A percentile compares a stretch with the other conserved stretches of the same genome.
phyloP scores from a whole-genome alignment of 1,140 invertebrate species.

The Drosophila kikkawai region DNA sequence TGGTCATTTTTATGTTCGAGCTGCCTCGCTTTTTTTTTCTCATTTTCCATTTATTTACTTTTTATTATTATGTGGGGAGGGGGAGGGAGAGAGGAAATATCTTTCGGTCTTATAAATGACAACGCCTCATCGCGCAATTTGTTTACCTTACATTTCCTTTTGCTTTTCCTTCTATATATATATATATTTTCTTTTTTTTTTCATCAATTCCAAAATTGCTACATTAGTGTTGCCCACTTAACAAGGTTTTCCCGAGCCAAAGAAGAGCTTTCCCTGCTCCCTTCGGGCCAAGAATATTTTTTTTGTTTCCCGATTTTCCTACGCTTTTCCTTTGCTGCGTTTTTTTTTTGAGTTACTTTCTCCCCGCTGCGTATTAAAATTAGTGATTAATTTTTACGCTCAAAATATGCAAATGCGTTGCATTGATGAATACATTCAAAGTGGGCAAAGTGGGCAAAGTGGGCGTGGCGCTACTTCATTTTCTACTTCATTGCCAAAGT shows the following conservation, averaged over 20 bases:
- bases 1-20: constrained; percentile 70
- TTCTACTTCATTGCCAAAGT: constrained; percentile 84
- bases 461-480: constrained; percentile 80
- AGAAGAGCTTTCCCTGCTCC: constrained; percentile 12
- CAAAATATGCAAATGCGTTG: constrained; percentile 82
- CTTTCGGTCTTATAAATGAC: constrained; percentile 79
- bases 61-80: constrained; percentile 69
- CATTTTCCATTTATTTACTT: constrained; percentile 84
- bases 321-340: neutral
- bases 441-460: constrained; percentile 3
- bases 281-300: neutral
- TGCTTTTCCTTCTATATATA: neutral
- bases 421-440: constrained; percentile 82
- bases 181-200: constrained; percentile 11
- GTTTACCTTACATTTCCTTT: constrained; percentile 74
- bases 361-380: constrained; percentile 79
- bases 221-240: constrained; percentile 85
- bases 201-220: constrained; percentile 84
- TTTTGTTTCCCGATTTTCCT: neutral
- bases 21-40: constrained; percentile 57
- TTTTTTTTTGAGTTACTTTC: constrained; percentile 6
- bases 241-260: constrained; percentile 66
- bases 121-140: constrained; percentile 84
- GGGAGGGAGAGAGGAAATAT: constrained; percentile 60
- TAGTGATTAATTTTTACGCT: constrained; percentile 85